Evolutionary conservation across 2,797 vertebrate genomes (phyloP).

Genomic region (Anguilla marmorata): DNA sequence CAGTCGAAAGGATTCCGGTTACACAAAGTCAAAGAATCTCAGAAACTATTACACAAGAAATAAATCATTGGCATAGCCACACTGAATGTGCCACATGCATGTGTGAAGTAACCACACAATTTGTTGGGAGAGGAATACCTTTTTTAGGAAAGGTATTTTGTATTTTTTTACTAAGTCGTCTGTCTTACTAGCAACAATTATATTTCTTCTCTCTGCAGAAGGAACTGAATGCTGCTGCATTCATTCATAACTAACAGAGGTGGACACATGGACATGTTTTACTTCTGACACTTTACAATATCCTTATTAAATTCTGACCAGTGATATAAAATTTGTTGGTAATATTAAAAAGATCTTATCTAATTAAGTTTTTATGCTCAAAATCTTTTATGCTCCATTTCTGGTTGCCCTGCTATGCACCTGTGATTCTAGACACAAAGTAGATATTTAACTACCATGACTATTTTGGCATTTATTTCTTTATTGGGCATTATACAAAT

Average conservation of each 20-base stretch:
- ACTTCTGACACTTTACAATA: not conserved
- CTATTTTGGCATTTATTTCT: not conserved
- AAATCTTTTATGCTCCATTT: not conserved
- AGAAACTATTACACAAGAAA: not conserved
- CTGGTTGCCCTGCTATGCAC: not conserved
- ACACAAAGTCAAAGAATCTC: not conserved
- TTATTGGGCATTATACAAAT: not conserved
- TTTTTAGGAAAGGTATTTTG: no score
- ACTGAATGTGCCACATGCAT: not conserved
- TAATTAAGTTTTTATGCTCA: not conserved
- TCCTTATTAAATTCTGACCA: not conserved
- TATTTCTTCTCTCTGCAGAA: conserved; percentile 37
- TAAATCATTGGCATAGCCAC: not conserved
- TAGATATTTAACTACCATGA: not conserved
- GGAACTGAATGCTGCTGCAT: not conserved
- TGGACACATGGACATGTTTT: not conserved
- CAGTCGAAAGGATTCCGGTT: not conserved
- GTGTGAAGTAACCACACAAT: not conserved
- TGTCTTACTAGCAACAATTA: not conserved
- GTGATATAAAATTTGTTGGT: not conserved
- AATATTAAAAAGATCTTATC: not conserved
- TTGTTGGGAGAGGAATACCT: not conserved
- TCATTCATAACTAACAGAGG: not conserved
- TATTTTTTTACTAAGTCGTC: no score
- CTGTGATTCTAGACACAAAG: not conserved